phyloP scores from a whole-genome alignment of 2,113 vertebrate genomes.

The Psilopogon haemacephalus region DNA sequence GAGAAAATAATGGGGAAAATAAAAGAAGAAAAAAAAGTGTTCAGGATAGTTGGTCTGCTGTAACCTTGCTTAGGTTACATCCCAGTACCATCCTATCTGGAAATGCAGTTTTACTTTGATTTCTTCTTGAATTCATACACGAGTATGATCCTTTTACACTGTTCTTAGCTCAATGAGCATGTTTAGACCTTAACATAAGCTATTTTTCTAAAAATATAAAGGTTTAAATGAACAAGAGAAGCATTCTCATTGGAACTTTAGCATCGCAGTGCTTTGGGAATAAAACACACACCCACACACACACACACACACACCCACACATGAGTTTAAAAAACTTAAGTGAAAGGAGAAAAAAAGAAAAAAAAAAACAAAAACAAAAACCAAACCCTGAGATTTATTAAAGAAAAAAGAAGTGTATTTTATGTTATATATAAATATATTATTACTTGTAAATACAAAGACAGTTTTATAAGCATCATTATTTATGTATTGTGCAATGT shows the following conservation, averaged over 20 bases:
- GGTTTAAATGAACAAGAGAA: constrained; percentile 84
- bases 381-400: constrained; percentile 93
- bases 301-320: constrained; percentile 42
- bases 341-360: constrained; percentile 63
- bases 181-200: constrained; percentile 85
- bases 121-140: constrained; percentile 82
- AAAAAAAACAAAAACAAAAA: not conserved
- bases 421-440: constrained; percentile 99
- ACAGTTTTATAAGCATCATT: constrained; percentile 99
- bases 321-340: not conserved
- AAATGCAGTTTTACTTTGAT: constrained; percentile 70
- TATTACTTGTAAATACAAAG: constrained; percentile 99
- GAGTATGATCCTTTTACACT: constrained; percentile 83
- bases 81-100: constrained; percentile 72
- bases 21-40: not conserved
- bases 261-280: constrained; percentile 81
- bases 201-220: constrained; percentile 87
- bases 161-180: constrained; percentile 87
- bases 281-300: constrained; percentile 72
- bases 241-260: constrained; percentile 81
- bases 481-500: constrained; percentile 99
- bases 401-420: constrained; percentile 94
- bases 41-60: constrained; percentile 56
- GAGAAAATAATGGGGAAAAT: not conserved
- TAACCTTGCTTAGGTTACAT: constrained; percentile 61